Conservation (phyloP, 1,140 invertebrate genomes). For the Gonatopus flavifemur region DNA sequence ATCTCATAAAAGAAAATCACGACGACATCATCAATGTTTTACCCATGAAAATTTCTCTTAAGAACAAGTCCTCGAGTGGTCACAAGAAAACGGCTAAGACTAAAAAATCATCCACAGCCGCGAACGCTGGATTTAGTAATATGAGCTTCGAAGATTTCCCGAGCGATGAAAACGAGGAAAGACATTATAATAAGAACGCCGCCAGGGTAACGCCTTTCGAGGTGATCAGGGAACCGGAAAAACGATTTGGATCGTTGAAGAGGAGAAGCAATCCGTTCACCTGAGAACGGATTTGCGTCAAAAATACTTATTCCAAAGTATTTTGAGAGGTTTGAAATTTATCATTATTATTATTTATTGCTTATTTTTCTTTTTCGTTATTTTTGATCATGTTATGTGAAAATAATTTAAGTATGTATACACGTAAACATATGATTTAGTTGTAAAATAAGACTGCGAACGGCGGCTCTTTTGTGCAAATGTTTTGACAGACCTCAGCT, state of each 20-base stretch:
- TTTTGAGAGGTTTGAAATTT: not conserved
- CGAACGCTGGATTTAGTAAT: constrained; percentile 68
- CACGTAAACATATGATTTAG: not conserved
- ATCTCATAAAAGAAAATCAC: constrained; percentile 56
- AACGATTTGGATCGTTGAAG: constrained; percentile 67
- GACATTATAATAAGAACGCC: constrained; percentile 31
- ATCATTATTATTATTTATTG: not conserved
- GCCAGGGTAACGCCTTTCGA: constrained; percentile 64
- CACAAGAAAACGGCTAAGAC: constrained; percentile 43
- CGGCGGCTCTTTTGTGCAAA: not conserved
- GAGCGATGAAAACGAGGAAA: constrained; percentile 64
- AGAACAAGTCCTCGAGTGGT: constrained; percentile 31
- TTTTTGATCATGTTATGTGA: not conserved
- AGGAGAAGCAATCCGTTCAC: constrained; percentile 70
- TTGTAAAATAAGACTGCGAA: not conserved
- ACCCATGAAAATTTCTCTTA: constrained; percentile 35
- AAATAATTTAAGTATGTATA: not conserved
- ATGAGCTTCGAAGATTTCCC: constrained; percentile 81
- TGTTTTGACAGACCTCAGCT: no score
- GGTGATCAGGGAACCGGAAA: constrained; percentile 66
- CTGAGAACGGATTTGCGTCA: constrained; percentile 37
- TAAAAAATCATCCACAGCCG: constrained; percentile 34
- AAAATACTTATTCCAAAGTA: not conserved
- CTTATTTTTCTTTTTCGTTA: not conserved
- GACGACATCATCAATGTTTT: constrained; percentile 39